Conservation (phyloP, 2,113 vertebrate species). For the Zeus faber region DNA sequence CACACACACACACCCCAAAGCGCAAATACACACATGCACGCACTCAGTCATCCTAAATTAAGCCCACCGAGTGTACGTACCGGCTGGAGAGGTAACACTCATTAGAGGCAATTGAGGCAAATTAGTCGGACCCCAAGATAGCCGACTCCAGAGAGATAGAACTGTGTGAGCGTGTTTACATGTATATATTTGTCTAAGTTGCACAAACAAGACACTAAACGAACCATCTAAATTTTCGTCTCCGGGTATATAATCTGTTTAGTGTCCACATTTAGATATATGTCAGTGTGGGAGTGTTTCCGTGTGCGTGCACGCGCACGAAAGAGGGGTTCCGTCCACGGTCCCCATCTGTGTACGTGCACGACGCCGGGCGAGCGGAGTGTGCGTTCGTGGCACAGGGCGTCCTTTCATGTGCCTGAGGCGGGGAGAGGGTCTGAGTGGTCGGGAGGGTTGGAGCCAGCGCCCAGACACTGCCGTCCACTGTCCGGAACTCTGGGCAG, state of each 20-base stretch:
- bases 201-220: slow-evolving; percentile 36
- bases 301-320: slow-evolving; percentile 21
- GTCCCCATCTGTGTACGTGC: slow-evolving; percentile 58
- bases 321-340: slow-evolving; percentile 16
- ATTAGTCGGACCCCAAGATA: slow-evolving; percentile 48
- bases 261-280: neutral
- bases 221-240: slow-evolving; percentile 27
- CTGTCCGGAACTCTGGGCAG: slow-evolving; percentile 76
- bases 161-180: slow-evolving; percentile 38
- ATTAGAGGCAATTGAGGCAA: slow-evolving; percentile 64
- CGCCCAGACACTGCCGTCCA: slow-evolving; percentile 76
- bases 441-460: slow-evolving; percentile 75
- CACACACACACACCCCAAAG: neutral
- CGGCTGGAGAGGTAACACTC: slow-evolving; percentile 61
- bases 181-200: slow-evolving; percentile 25
- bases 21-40: slow-evolving; percentile 22
- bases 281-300: neutral
- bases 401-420: slow-evolving; percentile 76
- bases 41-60: slow-evolving; percentile 48
- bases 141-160: slow-evolving; percentile 38
- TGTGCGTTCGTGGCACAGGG: slow-evolving; percentile 76
- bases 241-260: slow-evolving; percentile 31
- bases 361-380: slow-evolving; percentile 73
- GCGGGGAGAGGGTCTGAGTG: slow-evolving; percentile 79
- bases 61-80: slow-evolving; percentile 40